Evolutionary conservation across 2,113 vertebrate genomes (phyloP), one percentile per base, ranked within the genome.

Genomic region (Stegastes partitus): DNA sequence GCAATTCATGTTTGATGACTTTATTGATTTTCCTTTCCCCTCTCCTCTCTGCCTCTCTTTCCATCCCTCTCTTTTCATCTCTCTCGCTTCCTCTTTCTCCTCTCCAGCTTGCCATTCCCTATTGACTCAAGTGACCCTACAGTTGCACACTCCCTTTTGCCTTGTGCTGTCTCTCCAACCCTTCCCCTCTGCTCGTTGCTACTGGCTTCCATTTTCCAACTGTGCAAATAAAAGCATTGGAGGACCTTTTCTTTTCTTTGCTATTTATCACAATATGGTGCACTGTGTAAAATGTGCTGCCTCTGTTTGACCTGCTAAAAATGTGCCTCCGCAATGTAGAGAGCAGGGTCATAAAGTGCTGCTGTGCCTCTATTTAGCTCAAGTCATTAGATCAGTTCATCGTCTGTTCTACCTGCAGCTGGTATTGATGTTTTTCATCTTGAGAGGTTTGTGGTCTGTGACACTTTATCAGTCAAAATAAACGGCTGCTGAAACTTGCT

Each of bases 1-100:
- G 79, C 90, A 94, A 91, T 94, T 93, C 90, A 93, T 94, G 90
- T 94, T 94, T 94, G 92, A 95, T 93, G 93, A 94, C 87, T 92
- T 90, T 95, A 95, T 95, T 93, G 93, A 95, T 94, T 94, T 94
- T 92, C 65, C 71, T 86, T 68, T 84, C 45, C 54, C 53, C 54
- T 66, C 42, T 75, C 50, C 70, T 78, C 67, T 74, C 19, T 51
- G 66, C 73, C 47, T 77, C 80, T 74, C 50, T 56, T 74, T 81
- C 68, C 49, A 68, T 62, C 65, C 53, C 55, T 71, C 80, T 66
- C 14, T 65, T 74, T 85, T 73, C 69, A 75, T 62, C 81, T 71
- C 76, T 70, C 84, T 77, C 59, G 8, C 81, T 67, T 70, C 72
- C 62, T 53, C 57, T 62, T 64, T 72, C 37, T 65, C 45, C 73